Evolutionary conservation across 2,113 vertebrate species (phyloP).

Genomic region (Calypte anna): DNA sequence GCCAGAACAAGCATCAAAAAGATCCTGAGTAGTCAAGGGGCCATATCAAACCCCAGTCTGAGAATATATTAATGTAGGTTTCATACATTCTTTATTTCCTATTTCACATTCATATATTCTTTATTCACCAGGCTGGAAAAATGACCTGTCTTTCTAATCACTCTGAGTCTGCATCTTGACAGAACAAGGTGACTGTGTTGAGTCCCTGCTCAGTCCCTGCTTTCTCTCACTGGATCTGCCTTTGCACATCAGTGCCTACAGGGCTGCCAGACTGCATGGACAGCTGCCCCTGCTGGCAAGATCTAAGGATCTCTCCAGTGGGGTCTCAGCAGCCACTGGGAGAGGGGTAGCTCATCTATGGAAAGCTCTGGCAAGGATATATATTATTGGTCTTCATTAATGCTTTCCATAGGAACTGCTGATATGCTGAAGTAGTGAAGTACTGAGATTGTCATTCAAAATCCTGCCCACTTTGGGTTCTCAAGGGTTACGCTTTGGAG

Average conservation of each 20-base stretch:
- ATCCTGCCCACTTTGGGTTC: neutral
- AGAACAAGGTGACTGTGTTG: neutral
- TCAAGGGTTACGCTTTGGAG: neutral
- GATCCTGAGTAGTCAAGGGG: neutral
- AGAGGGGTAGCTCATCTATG: neutral
- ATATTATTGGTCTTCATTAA: neutral
- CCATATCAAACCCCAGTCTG: neutral
- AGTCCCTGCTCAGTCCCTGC: neutral
- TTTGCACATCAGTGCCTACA: neutral
- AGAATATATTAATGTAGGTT: neutral
- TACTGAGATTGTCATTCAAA: neutral
- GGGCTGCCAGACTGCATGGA: neutral
- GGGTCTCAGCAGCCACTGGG: neutral
- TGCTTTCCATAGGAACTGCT: neutral
- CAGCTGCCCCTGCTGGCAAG: rapidly evolving
- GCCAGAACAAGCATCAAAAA: neutral
- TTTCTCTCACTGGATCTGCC: neutral
- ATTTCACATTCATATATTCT: neutral
- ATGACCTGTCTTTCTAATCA: neutral
- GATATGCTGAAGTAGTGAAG: neutral
- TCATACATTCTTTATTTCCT: neutral
- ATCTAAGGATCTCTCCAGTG: neutral
- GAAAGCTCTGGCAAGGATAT: neutral
- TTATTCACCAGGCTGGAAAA: neutral
- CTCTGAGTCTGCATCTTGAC: neutral